These are phyloP conservation scores for Apodemia duryi DNA, from an alignment of 2,888 invertebrate genomes.

Conservation along the genomic window DNA sequence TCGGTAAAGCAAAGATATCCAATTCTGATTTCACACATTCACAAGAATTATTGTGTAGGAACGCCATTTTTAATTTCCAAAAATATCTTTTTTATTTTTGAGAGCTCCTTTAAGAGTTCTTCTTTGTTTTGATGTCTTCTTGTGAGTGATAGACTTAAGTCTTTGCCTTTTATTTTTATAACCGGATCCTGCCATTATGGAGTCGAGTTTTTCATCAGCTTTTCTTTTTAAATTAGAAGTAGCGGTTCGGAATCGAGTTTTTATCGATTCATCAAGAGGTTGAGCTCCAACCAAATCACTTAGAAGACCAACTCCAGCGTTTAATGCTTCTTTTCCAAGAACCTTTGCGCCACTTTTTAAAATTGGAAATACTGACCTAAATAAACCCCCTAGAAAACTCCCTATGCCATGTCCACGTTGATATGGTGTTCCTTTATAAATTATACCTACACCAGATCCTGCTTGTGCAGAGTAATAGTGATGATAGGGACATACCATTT, in stretches of 20 bases:
- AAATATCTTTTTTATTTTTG: too few relatives aligned
- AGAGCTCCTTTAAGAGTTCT: too few relatives aligned
- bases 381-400: not conserved
- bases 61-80: too few relatives aligned
- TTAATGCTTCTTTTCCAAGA: not conserved
- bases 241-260: slow-evolving; percentile 22
- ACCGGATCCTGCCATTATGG: too few relatives aligned
- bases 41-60: slow-evolving; percentile 22
- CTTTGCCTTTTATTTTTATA: too few relatives aligned
- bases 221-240: slow-evolving; percentile 32
- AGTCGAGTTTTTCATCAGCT: too few relatives aligned
- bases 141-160: too few relatives aligned
- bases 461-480: too few relatives aligned
- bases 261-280: not conserved
- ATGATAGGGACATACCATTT: too few relatives aligned
- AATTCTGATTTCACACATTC: slow-evolving; percentile 36
- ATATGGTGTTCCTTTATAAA: not conserved
- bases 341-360: not conserved
- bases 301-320: not conserved
- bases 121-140: too few relatives aligned
- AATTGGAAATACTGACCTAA: not conserved
- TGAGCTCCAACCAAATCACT: not conserved
- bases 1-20: slow-evolving; percentile 20
- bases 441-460: too few relatives aligned
- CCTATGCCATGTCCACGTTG: not conserved